Base-by-base conservation (phyloP, 2,797 vertebrate species). In the Melanogrammus aeglefinus region DNA sequence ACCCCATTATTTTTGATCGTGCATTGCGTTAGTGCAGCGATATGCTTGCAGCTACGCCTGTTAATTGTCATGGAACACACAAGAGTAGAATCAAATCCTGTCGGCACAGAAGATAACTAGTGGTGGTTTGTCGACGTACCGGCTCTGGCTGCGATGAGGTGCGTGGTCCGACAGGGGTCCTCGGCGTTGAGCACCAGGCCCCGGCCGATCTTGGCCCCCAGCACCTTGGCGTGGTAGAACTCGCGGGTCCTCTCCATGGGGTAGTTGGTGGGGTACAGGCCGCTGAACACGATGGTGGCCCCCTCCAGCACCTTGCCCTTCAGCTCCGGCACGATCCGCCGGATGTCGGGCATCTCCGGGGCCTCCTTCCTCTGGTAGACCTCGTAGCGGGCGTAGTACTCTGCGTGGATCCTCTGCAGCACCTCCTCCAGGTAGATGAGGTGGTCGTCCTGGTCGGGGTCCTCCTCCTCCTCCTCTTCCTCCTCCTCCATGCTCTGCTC, bases 351-450 rank as follows among this genome's bases (percentile, higher is more conserved):
- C 76, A 89, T 92, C 66, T 96, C 96, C 0, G 88, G 71, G 0
- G 82, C 86, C 86, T 96, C 96, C 76, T 95, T 95, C 76, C 78
- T 93, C 75, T 97, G 91, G 85, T 93, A 95, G 76, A 92, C 90
- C 81, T 96, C 96, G 24, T 99, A 99, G 57, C 95, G 95, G 0
- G 94, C 86, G 7, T 96, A 99, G 91, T 98, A 99, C 89, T 97
- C 96, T 0, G 88, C 94, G 75, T 99, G 97, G 81, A 99, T 96
- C 14, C 96, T 94, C 47, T 94, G 95, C 38, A 99, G 94, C 77
- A 99, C 96, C 79, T 96, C 97, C 91, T 99, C 97, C 0, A 99
- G 94, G 92, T 99, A 96, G 85, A 99, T 96, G 81, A 99, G 92
- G 87, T 99, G 97, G 87, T 99, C 98, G 0, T 99, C 98, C 0